phyloP scores from a whole-genome alignment of 2,797 vertebrate genomes.

The Octomys mimax region DNA sequence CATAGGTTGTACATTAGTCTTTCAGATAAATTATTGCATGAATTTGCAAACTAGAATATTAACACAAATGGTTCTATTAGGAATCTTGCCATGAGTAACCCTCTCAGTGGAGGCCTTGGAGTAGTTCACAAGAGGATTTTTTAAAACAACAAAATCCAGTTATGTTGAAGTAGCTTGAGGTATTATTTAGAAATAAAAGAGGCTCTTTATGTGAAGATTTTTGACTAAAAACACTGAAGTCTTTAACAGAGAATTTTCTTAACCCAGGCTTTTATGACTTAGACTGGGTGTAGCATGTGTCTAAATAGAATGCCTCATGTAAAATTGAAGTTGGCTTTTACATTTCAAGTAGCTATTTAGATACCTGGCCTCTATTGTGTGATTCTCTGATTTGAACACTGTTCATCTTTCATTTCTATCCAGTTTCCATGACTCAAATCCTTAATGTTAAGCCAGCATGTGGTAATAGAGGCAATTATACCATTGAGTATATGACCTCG shows the following conservation, averaged over 20 bases:
- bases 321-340: slow-evolving; percentile 81
- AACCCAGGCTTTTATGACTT: slow-evolving; percentile 76
- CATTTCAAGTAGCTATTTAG: slow-evolving; percentile 84
- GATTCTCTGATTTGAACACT: slow-evolving; percentile 80
- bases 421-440: slow-evolving; percentile 85
- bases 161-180: background rate
- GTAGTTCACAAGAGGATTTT: background rate
- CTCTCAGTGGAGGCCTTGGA: background rate
- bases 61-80: background rate
- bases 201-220: slow-evolving; percentile 55
- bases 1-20: background rate
- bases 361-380: slow-evolving; percentile 84
- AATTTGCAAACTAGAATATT: background rate
- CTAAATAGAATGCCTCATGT: slow-evolving; percentile 80
- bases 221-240: slow-evolving; percentile 59
- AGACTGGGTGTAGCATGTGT: slow-evolving; percentile 45
- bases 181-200: slow-evolving; percentile 61
- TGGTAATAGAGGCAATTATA: slow-evolving; percentile 90
- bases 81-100: background rate
- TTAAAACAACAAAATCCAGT: slow-evolving; percentile 14
- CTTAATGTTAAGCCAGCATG: slow-evolving; percentile 81
- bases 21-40: background rate
- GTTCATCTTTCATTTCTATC: slow-evolving; percentile 85
- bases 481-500: slow-evolving; percentile 81
- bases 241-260: slow-evolving; percentile 73